Evolutionary conservation across 2,113 vertebrate species (phyloP).

Genomic region (Xiphorhynchus elegans): DNA sequence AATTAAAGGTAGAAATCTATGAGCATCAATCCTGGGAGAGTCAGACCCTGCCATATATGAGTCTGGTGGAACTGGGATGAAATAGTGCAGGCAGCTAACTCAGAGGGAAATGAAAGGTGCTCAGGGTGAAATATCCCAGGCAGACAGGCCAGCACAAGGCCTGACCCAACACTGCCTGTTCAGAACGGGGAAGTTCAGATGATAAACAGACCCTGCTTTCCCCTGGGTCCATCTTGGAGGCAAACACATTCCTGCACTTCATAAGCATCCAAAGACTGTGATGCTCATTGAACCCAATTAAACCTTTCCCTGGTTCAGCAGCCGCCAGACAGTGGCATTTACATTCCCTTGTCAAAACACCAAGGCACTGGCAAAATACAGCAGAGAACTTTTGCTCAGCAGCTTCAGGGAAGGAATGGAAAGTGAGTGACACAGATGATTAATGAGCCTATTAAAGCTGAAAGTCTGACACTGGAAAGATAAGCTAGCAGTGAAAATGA

Average conservation of each 20-base stretch:
- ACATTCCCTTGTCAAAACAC: conserved; percentile 47
- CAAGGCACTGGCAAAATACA: conserved; percentile 17
- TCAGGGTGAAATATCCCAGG: neutral
- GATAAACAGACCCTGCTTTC: neutral
- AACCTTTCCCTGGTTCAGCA: conserved; percentile 41
- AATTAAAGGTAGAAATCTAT: conserved; percentile 51
- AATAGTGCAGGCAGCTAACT: conserved; percentile 15
- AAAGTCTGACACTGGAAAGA: conserved; percentile 62
- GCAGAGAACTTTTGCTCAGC: conserved; percentile 47
- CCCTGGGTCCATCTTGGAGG: neutral
- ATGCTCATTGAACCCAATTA: conserved; percentile 40
- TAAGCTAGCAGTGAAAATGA: conserved; percentile 65
- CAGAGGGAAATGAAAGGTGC: conserved; percentile 9
- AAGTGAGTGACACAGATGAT: conserved; percentile 66
- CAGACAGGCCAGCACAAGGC: neutral
- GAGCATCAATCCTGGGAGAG: conserved; percentile 30
- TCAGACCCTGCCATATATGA: neutral
- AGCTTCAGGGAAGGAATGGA: conserved; percentile 50
- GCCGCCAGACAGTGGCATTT: neutral
- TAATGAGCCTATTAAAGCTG: conserved; percentile 69
- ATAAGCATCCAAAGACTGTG: neutral
- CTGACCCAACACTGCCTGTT: neutral
- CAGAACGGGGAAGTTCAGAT: neutral
- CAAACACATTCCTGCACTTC: neutral
- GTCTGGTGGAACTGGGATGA: conserved; percentile 22